Conservation (phyloP, 2,797 vertebrate species). For the Steatocranus sp. region DNA sequence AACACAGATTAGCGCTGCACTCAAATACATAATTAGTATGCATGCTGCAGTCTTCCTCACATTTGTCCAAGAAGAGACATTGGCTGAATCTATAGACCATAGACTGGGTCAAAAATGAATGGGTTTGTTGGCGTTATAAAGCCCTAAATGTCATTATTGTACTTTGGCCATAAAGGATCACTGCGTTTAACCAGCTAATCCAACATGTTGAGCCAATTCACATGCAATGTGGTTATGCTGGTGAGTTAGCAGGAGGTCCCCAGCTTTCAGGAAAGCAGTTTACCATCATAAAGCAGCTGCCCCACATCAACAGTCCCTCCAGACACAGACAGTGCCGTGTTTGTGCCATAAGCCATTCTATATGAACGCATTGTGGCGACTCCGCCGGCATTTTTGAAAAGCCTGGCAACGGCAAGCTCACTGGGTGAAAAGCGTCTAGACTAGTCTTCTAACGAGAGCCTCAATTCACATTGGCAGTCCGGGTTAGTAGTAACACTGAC, state of each 20-base stretch:
- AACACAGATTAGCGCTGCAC: not conserved
- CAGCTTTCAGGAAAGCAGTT: constrained; percentile 61
- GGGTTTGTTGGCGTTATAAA: constrained; percentile 49
- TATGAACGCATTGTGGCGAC: constrained; percentile 57
- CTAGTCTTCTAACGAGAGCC: constrained; percentile 46
- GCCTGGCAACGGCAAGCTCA: constrained; percentile 60
- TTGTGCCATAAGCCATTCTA: constrained; percentile 68
- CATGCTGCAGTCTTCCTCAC: constrained; percentile 40
- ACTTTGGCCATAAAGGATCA: constrained; percentile 56
- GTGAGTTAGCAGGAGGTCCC: constrained; percentile 62
- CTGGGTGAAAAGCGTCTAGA: constrained; percentile 59
- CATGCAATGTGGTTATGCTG: constrained; percentile 66
- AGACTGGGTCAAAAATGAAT: constrained; percentile 21
- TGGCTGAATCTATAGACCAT: not conserved
- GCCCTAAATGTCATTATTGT: constrained; percentile 66
- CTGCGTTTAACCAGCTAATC: constrained; percentile 74
- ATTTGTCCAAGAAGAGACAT: constrained; percentile 52
- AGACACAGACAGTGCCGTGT: constrained; percentile 56
- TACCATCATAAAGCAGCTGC: constrained; percentile 77
- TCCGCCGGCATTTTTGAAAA: constrained; percentile 59
- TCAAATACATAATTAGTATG: constrained; percentile 42
- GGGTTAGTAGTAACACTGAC: constrained; percentile 43
- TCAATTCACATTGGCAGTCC: constrained; percentile 47
- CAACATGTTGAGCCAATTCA: constrained; percentile 73
- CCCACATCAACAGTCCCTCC: constrained; percentile 54